A percentile compares a stretch with the other conserved stretches of the same genome.
Evolutionary conservation across 2,113 vertebrate genomes (phyloP).

Genomic region (Actinemys pallida): DNA sequence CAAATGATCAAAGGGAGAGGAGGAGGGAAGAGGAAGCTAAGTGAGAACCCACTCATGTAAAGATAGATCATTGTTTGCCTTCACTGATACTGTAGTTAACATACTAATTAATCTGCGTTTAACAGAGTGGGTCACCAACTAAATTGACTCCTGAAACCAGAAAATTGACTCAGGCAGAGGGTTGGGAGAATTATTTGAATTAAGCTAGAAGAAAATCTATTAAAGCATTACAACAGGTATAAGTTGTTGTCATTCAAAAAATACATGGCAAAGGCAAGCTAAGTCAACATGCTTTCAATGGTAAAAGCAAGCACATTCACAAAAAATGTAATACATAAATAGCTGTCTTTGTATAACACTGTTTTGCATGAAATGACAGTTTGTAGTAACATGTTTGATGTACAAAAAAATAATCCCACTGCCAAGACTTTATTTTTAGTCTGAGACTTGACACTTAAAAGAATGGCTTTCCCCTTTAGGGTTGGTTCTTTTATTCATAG

Average conservation of each 20-base stretch:
- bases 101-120: background rate
- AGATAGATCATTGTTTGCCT: background rate
- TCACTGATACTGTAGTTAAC: background rate
- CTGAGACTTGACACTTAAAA: background rate
- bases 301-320: background rate
- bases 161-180: background rate
- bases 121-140: background rate
- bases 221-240: background rate
- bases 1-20: background rate
- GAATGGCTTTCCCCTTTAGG: background rate
- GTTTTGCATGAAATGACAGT: background rate
- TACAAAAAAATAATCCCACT: background rate
- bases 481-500: background rate
- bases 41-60: background rate
- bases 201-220: background rate
- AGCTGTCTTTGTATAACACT: background rate
- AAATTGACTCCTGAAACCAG: background rate
- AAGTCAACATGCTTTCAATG: background rate
- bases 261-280: background rate
- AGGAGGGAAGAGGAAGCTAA: background rate
- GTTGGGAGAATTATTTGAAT: background rate
- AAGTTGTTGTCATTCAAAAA: background rate
- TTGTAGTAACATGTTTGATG: background rate
- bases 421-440: fast-evolving
- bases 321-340: background rate